Percentiles rank a stretch among this genome's conserved stretches.
These are phyloP conservation scores for Lasius platythorax DNA, from an alignment of 2,888 invertebrate species.

Conservation along the genomic window DNA sequence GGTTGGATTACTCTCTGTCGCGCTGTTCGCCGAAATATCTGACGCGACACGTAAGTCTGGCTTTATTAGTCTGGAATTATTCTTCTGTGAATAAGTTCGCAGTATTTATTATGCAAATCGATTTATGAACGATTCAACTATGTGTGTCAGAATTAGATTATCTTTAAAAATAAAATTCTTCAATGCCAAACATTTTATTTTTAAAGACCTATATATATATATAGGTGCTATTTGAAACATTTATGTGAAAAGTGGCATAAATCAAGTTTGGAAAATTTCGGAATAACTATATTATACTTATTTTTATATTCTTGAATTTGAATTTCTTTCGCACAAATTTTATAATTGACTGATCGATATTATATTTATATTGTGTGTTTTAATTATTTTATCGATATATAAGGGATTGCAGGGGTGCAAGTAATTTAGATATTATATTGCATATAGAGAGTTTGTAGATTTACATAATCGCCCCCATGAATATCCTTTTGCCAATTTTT, in stretches of 20 bases:
- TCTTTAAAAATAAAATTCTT: not conserved
- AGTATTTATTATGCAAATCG: not conserved
- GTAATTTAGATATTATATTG: not conserved
- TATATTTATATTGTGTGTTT: not conserved
- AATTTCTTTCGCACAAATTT: not conserved
- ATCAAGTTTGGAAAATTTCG: not conserved
- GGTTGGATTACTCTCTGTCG: constrained; percentile 78
- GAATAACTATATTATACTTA: not conserved
- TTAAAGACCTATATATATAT: too few relatives aligned
- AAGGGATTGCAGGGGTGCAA: not conserved
- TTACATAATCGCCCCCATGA: not conserved
- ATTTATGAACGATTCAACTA: not conserved
- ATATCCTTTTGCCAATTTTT: not conserved
- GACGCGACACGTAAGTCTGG: constrained; percentile 80
- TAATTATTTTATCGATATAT: not conserved
- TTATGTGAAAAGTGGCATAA: not conserved
- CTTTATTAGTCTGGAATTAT: not conserved
- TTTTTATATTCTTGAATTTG: not conserved
- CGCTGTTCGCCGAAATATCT: constrained; percentile 75
- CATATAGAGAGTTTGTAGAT: not conserved
- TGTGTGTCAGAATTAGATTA: not conserved
- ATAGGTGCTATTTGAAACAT: not conserved
- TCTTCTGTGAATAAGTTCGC: not conserved
- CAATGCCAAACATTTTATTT: too few relatives aligned
- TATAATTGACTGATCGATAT: not conserved